Percentiles rank a stretch among this genome's conserved stretches.
Conservation (phyloP, 2,113 vertebrate genomes). For the Struthio camelus region DNA sequence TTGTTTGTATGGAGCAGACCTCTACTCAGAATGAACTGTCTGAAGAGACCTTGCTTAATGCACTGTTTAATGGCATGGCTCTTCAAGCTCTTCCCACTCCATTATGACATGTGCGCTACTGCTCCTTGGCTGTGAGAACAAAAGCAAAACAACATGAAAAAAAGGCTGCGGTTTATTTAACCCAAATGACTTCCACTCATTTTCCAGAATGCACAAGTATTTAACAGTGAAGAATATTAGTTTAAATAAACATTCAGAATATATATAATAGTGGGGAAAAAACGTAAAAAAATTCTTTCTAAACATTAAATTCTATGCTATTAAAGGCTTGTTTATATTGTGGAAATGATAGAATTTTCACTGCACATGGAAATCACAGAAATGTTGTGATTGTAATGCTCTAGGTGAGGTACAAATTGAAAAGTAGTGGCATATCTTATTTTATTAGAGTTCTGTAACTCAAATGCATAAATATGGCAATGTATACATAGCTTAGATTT, state of each 20-base stretch:
- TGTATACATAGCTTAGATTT: background rate
- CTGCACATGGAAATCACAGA: background rate
- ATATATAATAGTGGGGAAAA: background rate
- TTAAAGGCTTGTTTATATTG: background rate
- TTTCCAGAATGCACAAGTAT: slow-evolving; percentile 5
- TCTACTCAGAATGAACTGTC: slow-evolving; percentile 42
- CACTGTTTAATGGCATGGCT: slow-evolving; percentile 59
- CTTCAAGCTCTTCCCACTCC: slow-evolving; percentile 40
- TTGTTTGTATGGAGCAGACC: slow-evolving; percentile 62
- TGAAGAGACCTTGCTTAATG: slow-evolving; percentile 70
- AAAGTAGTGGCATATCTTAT: background rate
- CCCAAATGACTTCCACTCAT: background rate
- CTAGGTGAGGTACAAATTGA: background rate
- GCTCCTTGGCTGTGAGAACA: slow-evolving; percentile 20
- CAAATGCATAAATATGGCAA: background rate
- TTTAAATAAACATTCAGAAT: background rate
- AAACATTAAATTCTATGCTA: background rate
- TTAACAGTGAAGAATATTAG: background rate
- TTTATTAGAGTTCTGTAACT: background rate
- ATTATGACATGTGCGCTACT: slow-evolving; percentile 15
- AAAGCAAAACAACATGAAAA: slow-evolving; percentile 16
- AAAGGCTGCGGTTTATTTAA: slow-evolving; percentile 24
- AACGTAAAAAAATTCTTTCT: background rate
- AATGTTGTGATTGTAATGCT: background rate
- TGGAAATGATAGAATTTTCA: background rate